Evolutionary conservation across 1,140 invertebrate genomes (phyloP), one percentile per base, ranked within the genome.

Genomic region (Neodiprion fabricii): DNA sequence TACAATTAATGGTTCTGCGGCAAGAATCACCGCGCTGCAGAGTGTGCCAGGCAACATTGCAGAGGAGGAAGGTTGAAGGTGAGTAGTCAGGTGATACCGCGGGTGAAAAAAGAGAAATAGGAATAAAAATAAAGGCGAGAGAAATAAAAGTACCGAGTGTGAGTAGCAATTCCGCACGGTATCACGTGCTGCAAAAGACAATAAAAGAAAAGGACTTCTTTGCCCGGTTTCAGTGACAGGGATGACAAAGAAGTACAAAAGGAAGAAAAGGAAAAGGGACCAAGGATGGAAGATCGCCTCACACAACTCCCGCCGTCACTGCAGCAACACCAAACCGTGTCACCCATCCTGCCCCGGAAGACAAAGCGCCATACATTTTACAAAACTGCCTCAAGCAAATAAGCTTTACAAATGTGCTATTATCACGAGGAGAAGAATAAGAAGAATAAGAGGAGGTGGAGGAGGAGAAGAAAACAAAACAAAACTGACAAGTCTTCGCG

Each of bases 201-300:
- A 61, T 61, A 61, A 61, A 61, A 61, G 53, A 61, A 61, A 61
- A 61, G 53, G 53, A 61, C 53, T 61, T 61, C 53, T 61, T 61
- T 61, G 53, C 53, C 9, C 53, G 53, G 28, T 61, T 61, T 17
- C 53, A 61, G 53, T 61, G 53, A 61, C 53, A 61, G 53, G 53
- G 53, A 61, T 61, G 53, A 61, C 53, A 61, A 61, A 61, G 53
- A 61, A 61, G 53, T 12, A 61, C 0, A 61, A 61, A 61, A 61
- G 53, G 0, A 61, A 61, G 53, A 17, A 61, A 61, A 5, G 28
- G 5, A 61, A 61, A 7, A 61, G 53, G 53, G 11, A 61, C 53
- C 11, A 61, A 61, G 53, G 53, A 61, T 61, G n/a, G 53, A 61
- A 61, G 53, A 61, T 61, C 53, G 53, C 53, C 11, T 61, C 53